Evolutionary conservation across 2,888 invertebrate genomes (phyloP), one percentile per base, ranked within the genome.

Genomic region (Amphimallon solstitiale): DNA sequence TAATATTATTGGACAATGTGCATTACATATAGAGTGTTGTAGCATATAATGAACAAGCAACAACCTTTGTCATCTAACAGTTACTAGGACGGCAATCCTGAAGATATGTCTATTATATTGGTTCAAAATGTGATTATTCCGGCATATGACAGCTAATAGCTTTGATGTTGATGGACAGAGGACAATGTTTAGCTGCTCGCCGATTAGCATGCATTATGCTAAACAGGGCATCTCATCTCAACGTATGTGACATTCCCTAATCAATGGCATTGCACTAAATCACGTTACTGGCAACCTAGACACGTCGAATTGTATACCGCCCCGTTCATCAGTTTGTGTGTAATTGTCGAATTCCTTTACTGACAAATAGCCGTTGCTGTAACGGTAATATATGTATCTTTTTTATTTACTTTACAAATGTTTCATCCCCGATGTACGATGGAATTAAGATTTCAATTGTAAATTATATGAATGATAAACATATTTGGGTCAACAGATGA

Each of bases 201-300:
- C 77, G 79, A 79, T 80, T 79, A 80, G 74, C 75, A 75, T 75
- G 76, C 79, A 79, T 80, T 80, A 80, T 80, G 80, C 77, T 80
- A 80, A 80, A 80, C 76, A 79, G 75, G 71, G 75, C 75, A 59
- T 66, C 67, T 76, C 77, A 77, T 79, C 78, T 79, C 79, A 76
- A 77, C 75, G 76, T 77, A 76, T 78, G 77, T 80, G 79, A 77
- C 79, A 70, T 77, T 73, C 73, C 73, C 77, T 80, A 80, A 80
- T 80, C 80, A 80, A 79, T 78, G 78, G 76, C 75, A 75, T 75
- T 72, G 77, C 75, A 75, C 78, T 80, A 80, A 80, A 81, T 81
- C 79, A 80, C 80, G 77, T 78, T 79, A 78, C 79, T 78, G 73
- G 70, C 71, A 78, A 79, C 74, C 76, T 72, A 74, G 71, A 74